Evolutionary conservation across 2,797 vertebrate genomes (phyloP).

Genomic region (Knipowitschia caucasica): DNA sequence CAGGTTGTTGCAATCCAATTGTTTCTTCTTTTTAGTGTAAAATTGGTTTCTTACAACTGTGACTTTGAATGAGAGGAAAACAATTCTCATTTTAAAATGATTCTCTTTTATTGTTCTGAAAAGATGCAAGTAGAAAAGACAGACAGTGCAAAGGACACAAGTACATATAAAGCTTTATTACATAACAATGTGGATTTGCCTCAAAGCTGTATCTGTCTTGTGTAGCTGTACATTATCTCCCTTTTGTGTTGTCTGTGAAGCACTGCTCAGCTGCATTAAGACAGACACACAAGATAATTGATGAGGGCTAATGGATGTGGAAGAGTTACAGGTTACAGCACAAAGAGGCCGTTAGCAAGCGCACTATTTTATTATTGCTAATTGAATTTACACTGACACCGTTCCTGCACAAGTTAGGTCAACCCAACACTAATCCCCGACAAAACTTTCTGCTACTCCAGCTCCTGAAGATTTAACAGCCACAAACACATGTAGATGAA

Average conservation of each 20-base stretch:
- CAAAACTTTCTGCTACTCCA: slow-evolving; percentile 25
- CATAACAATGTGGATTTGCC: slow-evolving; percentile 1
- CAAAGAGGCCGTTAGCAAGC: slow-evolving; percentile 45
- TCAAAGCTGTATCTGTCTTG: neutral
- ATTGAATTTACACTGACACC: slow-evolving; percentile 61
- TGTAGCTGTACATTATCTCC: slow-evolving; percentile 7
- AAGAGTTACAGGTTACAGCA: slow-evolving; percentile 55
- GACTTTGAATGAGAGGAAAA: neutral
- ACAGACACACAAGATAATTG: slow-evolving; percentile 51
- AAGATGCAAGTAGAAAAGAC: no score
- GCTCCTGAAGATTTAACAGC: slow-evolving; percentile 39
- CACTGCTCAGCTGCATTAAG: slow-evolving; percentile 8
- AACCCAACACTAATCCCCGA: slow-evolving; percentile 47
- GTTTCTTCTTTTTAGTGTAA: neutral
- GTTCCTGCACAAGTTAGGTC: slow-evolving; percentile 56
- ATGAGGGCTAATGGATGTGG: slow-evolving; percentile 45
- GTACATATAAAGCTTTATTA: neutral
- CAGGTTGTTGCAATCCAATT: neutral
- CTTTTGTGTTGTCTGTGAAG: slow-evolving; percentile 1
- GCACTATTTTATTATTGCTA: slow-evolving; percentile 50
- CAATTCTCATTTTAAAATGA: neutral
- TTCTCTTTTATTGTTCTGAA: neutral
- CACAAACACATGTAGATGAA: slow-evolving; percentile 40
- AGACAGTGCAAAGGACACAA: neutral
- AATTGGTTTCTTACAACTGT: neutral